Percentiles rank a stretch among this genome's conserved stretches.
These are phyloP conservation scores for Carassius auratus DNA, from an alignment of 2,113 vertebrate genomes.

Conservation along the genomic window DNA sequence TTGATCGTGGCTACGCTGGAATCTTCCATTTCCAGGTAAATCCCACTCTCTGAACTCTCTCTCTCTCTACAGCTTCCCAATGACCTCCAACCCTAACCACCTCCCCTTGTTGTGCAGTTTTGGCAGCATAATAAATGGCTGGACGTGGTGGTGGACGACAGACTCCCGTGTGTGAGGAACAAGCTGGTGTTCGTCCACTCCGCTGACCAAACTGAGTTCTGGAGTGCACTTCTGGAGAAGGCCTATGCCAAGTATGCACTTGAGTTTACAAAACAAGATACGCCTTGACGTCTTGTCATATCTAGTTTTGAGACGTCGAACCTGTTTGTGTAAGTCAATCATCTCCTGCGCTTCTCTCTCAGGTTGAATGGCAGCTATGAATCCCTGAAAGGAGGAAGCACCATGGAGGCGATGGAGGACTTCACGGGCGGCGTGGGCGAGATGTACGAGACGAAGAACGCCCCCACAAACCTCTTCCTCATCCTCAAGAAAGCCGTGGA, in stretches of 20 bases:
- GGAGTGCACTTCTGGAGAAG: constrained; percentile 95
- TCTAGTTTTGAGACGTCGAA: background rate
- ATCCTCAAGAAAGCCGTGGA: constrained; percentile 86
- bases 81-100: background rate
- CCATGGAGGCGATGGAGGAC: constrained; percentile 96
- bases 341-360: background rate
- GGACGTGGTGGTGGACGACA: constrained; percentile 91
- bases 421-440: constrained; percentile 92
- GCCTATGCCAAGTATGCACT: constrained; percentile 90
- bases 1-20: constrained; percentile 84
- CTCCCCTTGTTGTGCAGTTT: constrained; percentile 76
- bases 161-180: constrained; percentile 83
- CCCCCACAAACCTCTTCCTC: constrained; percentile 77
- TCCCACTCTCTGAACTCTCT: background rate
- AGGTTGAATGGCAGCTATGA: constrained; percentile 91
- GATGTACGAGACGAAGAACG: constrained; percentile 78
- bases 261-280: constrained; percentile 3
- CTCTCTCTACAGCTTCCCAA: background rate
- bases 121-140: constrained; percentile 94
- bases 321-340: background rate
- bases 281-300: background rate
- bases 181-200: constrained; percentile 89
- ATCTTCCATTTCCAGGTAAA: constrained; percentile 97
- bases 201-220: constrained; percentile 88
- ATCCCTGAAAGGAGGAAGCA: constrained; percentile 90